These are phyloP conservation scores for Sebastes miniatus DNA, from an alignment of 2,797 vertebrate genomes.

Conservation along the genomic window DNA sequence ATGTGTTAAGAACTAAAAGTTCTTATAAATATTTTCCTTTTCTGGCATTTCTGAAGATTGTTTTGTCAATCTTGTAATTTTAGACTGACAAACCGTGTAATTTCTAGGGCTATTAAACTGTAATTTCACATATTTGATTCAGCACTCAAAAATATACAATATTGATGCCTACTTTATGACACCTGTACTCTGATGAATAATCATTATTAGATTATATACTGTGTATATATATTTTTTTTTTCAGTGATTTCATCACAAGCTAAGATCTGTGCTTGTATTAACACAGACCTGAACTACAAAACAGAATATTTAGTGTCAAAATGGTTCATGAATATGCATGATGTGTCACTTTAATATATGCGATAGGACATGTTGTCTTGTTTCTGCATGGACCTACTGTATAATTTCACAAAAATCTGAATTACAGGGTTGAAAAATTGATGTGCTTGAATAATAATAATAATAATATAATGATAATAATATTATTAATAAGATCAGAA, in stretches of 20 bases:
- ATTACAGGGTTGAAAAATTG: background rate
- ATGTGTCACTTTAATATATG: constrained; percentile 29
- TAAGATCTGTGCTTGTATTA: constrained; percentile 25
- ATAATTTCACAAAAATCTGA: constrained; percentile 23
- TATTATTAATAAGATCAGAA: background rate
- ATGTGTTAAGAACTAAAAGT: background rate
- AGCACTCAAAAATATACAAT: background rate
- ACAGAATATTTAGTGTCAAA: constrained; percentile 32
- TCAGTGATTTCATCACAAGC: background rate
- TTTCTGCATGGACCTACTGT: constrained; percentile 19
- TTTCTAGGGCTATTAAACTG: background rate
- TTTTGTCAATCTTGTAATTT: constrained; percentile 9
- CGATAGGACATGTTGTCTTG: constrained; percentile 22
- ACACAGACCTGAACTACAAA: constrained; percentile 3
- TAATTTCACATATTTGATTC: constrained; percentile 10
- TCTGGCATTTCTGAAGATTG: background rate
- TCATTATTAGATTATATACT: background rate
- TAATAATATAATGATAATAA: background rate
- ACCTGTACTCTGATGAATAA: constrained; percentile 9
- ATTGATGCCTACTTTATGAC: background rate
- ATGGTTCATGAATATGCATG: constrained; percentile 34
- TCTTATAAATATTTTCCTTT: background rate
- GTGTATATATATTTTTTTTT: background rate
- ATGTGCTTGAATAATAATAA: constrained; percentile 2
- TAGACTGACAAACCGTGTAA: background rate